Percentiles rank a stretch among this genome's conserved stretches.
These are phyloP conservation scores for Leptopilina drosophilae DNA, from an alignment of 2,888 invertebrate genomes.

Conservation along the genomic window DNA sequence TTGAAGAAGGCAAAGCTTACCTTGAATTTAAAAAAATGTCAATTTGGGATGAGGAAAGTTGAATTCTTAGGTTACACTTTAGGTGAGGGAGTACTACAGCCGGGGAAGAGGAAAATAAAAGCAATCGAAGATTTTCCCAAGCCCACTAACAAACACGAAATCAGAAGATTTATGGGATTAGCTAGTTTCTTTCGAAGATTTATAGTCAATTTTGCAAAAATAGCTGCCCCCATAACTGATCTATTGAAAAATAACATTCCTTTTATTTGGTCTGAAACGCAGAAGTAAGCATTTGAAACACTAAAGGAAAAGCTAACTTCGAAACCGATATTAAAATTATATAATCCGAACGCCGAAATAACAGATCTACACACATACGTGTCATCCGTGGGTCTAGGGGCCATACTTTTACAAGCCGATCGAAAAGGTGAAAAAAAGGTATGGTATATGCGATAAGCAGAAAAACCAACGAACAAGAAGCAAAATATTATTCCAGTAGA, in stretches of 20 bases:
- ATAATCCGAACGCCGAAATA: constrained; percentile 41
- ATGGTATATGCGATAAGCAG: constrained; percentile 60
- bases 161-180: not conserved
- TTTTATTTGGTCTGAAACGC: not conserved
- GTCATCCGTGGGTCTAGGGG: constrained; percentile 49
- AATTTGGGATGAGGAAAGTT: constrained; percentile 53
- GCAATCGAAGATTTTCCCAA: not conserved
- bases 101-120: not conserved
- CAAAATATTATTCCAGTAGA: constrained; percentile 58
- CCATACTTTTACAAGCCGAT: constrained; percentile 52
- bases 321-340: constrained; percentile 42
- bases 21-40: constrained; percentile 63
- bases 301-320: constrained; percentile 50
- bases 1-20: constrained; percentile 59
- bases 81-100: not conserved
- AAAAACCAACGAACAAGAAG: constrained; percentile 59
- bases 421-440: constrained; percentile 42
- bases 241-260: not conserved
- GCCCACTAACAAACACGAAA: not conserved
- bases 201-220: not conserved
- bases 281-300: not conserved
- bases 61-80: constrained; percentile 31
- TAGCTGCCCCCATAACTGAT: not conserved
- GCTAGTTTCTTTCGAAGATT: not conserved
- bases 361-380: constrained; percentile 55